Evolutionary conservation across 2,888 invertebrate species (phyloP), one percentile per base, ranked within the genome.

Genomic region (Troides oblongomaculatus): DNA sequence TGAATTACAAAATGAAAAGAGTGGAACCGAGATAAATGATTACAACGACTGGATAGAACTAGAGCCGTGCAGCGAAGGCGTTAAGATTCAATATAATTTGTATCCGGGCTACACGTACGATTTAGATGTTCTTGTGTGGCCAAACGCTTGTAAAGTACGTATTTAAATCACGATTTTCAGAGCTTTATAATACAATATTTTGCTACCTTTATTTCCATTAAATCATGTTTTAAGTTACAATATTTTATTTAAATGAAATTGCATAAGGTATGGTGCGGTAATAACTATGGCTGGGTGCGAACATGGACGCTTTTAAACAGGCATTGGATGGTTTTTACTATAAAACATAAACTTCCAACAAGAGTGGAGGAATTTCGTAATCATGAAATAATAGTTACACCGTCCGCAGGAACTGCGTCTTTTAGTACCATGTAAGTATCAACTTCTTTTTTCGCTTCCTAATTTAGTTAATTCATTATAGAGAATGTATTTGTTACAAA

Each of bases 221-320:
- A 8, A 12, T 43, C 12, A 43, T 0, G 8, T 43, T 43, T 12
- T 12, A 43, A 10, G 12, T 43, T 43, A 43, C 1, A 43, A 10
- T 43, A 43, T 43, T 12, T 43, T 43, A 46, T 46, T 46, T 46
- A 12, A 12, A 46, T 46, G 46, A 46, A 46, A 46, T 14, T 12
- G 12, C 2, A 21, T 2, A 43, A 69, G 92, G 80, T 92, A 66
- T 84, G 81, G 82, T 83, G 79, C 68, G 89, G 86, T 39, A 46
- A 64, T 57, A 78, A 85, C 56, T 79, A 74, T 60, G 79, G 83
- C n/a, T 92, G 89, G 89, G 90, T 90, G 39, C 79, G 91, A 56
- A 87, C 86, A 1, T 92, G 90, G 89, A 85, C 82, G 71, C 88
- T 86, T 74, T 75, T 91, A 56, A 81, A 90, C 72, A 79, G 84